Base-by-base conservation (phyloP, 2,113 vertebrate species). In the Chloropsis cyanopogon region DNA sequence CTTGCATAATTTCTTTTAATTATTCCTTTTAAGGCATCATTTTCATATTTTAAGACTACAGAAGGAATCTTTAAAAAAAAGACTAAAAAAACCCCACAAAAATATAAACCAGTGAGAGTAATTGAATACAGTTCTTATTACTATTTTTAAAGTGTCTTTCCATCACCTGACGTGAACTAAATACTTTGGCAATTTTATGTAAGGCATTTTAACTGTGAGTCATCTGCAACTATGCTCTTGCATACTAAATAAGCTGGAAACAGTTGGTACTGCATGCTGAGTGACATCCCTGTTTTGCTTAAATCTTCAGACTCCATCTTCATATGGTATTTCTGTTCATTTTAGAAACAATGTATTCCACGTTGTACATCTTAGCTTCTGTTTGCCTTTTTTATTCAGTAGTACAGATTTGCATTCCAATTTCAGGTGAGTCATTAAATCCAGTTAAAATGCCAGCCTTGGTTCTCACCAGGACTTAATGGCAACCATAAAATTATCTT, bases 171-270 rank as follows among this genome's bases (percentile, higher is more conserved):
- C 33, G 9, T 95, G 88, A 96, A 95, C 77, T 56, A 75, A 94
- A 85, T 87, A 94, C 69, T 94, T 80, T 15, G 73, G 41, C 77
- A 89, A 90, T 66, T 95, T 96, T 96, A 96, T 53, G 35, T 88
- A 96, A 97, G 44, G 66, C 89, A 35, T 87, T 57, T 85, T 91
- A 90, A 85, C 54, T 70, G 26, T 95, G 94, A 97, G 71, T 96
- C 97, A 97, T 86, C 88, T 53, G 29, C 64, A 95, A 95, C 78
- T 56, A 85, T 44, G 88, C 10, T 82, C 75, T 49, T 79, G 54
- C 91, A 96, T 88, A 46, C 83, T 81, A 92, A 96, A 85, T 52
- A 73, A 71, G n/a, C 24, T 65, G 71, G 81, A 84, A 95, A 95
- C 78, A 83, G 92, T 96, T 94, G 92, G 87, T 88, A 92, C 37